Evolutionary conservation across 2,888 invertebrate genomes (phyloP), one percentile per base, ranked within the genome.

Genomic region (Aromia moschata): DNA sequence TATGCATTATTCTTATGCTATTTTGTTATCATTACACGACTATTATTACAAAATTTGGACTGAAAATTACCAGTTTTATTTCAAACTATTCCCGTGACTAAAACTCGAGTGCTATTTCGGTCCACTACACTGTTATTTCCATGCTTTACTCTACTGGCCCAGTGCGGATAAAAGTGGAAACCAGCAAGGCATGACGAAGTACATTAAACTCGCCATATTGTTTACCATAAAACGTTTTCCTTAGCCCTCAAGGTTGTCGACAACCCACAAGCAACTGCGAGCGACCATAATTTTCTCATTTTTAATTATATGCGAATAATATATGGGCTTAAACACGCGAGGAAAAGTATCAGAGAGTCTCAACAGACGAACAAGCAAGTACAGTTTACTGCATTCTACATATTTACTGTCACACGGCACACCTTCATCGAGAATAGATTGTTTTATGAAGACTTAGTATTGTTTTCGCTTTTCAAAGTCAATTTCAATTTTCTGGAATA

Each of bases 191-290:
- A 64, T 64, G 64, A 60, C 64, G 51, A 57, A 58, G 68, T 60
- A 62, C 68, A 61, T 64, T 64, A 68, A 68, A 64, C 65, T 64
- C 65, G 47, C 54, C 40, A 55, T 58, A 64, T 65, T 67, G 65
- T 67, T 62, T 60, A 60, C 60, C 61, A 62, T 62, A 47, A 59
- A 64, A 37, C 65, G 55, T 63, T 65, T 61, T 65, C 63, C 55
- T 62, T 47, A 54, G 52, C 45, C 52, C 58, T 56, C 65, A 65
- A 67, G 65, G 67, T 58, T 67, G 58, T 51, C 62, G 52, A 57
- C 56, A 57, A 46, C 58, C 58, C 47, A 60, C 52, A 52, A 41
- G 44, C 30, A 55, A 51, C 51, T 36, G 33, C 51, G 33, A 44
- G 18, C 41, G 45, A 45, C 55, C 45, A 60, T 60, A 37, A 41